A percentile compares a stretch with the other conserved stretches of the same genome.
These are phyloP conservation scores for Nemurella pictetii DNA, from an alignment of 2,888 invertebrate genomes.

Conservation along the genomic window DNA sequence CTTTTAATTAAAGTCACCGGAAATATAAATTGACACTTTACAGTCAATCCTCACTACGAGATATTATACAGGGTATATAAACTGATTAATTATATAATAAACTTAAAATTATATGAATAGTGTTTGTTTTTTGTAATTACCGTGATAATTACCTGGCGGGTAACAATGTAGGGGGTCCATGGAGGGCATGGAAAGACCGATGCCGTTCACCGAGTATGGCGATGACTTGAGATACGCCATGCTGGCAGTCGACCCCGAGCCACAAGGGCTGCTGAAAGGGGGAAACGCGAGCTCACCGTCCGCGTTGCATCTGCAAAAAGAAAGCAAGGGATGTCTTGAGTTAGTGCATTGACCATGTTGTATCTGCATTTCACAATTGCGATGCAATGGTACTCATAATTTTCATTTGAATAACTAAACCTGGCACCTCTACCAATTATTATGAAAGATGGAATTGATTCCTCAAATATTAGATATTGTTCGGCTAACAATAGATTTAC, in stretches of 20 bases:
- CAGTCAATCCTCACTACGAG: no score
- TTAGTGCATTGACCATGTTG: no score
- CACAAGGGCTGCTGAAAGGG: constrained; percentile 60
- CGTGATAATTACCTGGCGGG: constrained; percentile 58
- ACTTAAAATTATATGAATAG: no score
- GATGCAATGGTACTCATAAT: no score
- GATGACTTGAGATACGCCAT: constrained; percentile 62
- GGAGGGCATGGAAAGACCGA: constrained; percentile 58
- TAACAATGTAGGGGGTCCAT: constrained; percentile 69
- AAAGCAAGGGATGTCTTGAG: not conserved
- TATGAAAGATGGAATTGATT: not conserved
- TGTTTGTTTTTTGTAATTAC: constrained; percentile 47
- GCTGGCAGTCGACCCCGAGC: constrained; percentile 55
- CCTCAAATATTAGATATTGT: not conserved
- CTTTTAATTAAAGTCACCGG: no score
- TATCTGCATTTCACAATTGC: no score
- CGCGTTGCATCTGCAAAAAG: constrained; percentile 57
- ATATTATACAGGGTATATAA: no score
- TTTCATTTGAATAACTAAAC: not conserved
- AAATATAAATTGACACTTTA: no score
- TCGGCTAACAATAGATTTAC: not conserved
- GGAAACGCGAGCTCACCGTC: constrained; percentile 63
- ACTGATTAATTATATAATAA: no score
- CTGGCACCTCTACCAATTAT: not conserved
- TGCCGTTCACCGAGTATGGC: constrained; percentile 60